These are phyloP conservation scores for Gobius niger DNA, from an alignment of 2,113 vertebrate genomes.

Conservation along the genomic window DNA sequence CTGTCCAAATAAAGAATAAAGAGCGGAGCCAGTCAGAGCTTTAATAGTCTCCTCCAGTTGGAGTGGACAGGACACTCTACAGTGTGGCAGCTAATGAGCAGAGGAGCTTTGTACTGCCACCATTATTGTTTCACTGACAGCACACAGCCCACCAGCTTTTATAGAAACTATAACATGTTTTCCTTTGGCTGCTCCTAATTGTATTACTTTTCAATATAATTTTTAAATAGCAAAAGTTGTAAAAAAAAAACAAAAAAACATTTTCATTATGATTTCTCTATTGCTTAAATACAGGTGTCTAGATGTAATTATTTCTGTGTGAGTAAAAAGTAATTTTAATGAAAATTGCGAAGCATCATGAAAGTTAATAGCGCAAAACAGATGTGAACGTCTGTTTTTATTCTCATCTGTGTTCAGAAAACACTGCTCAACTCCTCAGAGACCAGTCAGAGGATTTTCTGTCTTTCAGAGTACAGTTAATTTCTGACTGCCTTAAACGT, in stretches of 20 bases:
- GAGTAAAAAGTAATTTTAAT: slow-evolving; percentile 17
- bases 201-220: slow-evolving; percentile 18
- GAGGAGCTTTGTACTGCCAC: slow-evolving; percentile 49
- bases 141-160: slow-evolving; percentile 11
- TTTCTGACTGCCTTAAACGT: slow-evolving; percentile 61
- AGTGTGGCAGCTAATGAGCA: slow-evolving; percentile 61
- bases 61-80: slow-evolving; percentile 46
- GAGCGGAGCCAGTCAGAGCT: slow-evolving; percentile 60
- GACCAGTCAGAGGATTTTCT: slow-evolving; percentile 53
- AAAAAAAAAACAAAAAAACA: no score
- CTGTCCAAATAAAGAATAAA: slow-evolving; percentile 74
- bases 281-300: background rate
- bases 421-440: slow-evolving; percentile 52
- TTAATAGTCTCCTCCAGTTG: slow-evolving; percentile 64
- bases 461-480: slow-evolving; percentile 65
- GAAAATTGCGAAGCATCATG: slow-evolving; percentile 25
- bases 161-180: slow-evolving; percentile 20
- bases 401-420: slow-evolving; percentile 56
- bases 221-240: slow-evolving; percentile 10
- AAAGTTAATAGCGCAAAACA: slow-evolving; percentile 55
- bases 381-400: slow-evolving; percentile 59
- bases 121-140: slow-evolving; percentile 57
- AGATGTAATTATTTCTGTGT: slow-evolving; percentile 28
- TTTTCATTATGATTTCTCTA: background rate
- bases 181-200: slow-evolving; percentile 6